Conservation (phyloP, 2,113 vertebrate species). For the Ptilorrhoa leucosticta region DNA sequence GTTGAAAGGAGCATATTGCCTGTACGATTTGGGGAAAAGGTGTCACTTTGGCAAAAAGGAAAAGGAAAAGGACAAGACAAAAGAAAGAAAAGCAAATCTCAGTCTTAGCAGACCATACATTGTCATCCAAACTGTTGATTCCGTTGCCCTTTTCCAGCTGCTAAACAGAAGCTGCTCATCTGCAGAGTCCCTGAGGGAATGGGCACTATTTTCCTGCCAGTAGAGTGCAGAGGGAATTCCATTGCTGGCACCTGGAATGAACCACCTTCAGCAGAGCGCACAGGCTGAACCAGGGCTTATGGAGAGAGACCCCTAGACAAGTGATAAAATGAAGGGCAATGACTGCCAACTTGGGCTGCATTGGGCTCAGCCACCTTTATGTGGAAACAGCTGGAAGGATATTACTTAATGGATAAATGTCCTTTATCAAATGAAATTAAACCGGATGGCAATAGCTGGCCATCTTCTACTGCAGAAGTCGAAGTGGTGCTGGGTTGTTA, state of each 20-base stretch:
- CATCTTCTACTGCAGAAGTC: background rate
- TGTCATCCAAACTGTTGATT: background rate
- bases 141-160: background rate
- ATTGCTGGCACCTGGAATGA: background rate
- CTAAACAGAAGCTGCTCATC: background rate
- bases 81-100: background rate
- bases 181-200: background rate
- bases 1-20: background rate
- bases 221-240: background rate
- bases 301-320: background rate
- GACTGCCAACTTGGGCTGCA: background rate
- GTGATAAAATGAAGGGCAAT: background rate
- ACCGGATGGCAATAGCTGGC: background rate
- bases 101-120: background rate
- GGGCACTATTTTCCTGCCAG: background rate
- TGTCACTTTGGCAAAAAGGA: background rate
- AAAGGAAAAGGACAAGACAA: background rate
- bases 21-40: background rate
- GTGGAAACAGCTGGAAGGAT: background rate
- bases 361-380: background rate
- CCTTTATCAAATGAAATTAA: background rate
- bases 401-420: background rate
- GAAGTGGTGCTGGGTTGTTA: background rate
- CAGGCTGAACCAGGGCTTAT: background rate
- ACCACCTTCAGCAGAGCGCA: background rate